Evolutionary conservation across 1,140 invertebrate species (phyloP).

Genomic region (Contarinia nasturtii): DNA sequence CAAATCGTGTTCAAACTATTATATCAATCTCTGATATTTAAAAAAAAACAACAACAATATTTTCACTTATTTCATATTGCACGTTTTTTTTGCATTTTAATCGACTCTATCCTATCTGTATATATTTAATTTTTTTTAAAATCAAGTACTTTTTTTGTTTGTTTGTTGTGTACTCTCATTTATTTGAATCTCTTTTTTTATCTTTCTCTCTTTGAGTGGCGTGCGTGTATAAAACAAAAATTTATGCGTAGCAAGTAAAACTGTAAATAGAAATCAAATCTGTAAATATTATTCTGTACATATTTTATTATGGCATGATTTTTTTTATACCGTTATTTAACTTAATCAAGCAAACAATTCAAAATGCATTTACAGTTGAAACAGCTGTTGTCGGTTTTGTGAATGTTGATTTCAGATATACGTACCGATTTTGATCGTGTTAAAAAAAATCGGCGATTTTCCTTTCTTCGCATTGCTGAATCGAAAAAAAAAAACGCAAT

Average conservation of each 20-base stretch:
- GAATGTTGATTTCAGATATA: slow-evolving; percentile 12
- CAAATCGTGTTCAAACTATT: no score
- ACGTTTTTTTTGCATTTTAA: neutral
- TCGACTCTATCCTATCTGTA: neutral
- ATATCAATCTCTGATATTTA: no score
- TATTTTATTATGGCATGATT: slow-evolving; percentile 3
- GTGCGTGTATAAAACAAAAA: slow-evolving; percentile 3
- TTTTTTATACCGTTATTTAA: neutral
- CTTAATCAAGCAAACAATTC: neutral
- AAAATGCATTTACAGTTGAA: no score
- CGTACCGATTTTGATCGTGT: slow-evolving; percentile 6
- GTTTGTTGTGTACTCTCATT: slow-evolving; percentile 3
- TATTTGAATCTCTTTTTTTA: slow-evolving; percentile 8
- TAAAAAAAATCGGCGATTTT: no score
- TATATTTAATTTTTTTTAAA: slow-evolving; percentile 1
- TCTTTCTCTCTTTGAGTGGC: neutral
- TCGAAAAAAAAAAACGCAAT: no score
- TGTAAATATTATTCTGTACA: neutral
- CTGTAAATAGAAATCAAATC: no score
- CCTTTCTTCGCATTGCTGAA: no score
- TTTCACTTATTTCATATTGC: neutral
- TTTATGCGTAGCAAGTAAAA: slow-evolving; percentile 3
- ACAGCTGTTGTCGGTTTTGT: slow-evolving; percentile 7
- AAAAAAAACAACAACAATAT: no score
- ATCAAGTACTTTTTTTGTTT: no score